Evolutionary conservation across 2,888 invertebrate genomes (phyloP).

Genomic region (Dyspetes luteomarginatus): DNA sequence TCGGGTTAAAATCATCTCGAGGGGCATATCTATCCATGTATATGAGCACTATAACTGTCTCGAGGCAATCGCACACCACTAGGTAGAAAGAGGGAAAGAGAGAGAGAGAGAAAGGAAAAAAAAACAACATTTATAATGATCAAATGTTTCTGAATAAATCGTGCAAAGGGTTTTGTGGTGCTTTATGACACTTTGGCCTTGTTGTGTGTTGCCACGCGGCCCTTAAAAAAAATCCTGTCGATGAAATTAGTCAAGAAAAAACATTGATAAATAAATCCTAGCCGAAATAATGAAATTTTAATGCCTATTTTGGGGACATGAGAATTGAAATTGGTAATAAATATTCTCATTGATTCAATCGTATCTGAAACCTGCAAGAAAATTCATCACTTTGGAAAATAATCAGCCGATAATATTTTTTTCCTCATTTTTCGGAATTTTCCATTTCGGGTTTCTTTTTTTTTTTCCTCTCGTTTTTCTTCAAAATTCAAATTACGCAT

Average conservation of each 20-base stretch:
- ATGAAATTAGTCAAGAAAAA: background rate
- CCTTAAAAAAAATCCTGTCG: background rate
- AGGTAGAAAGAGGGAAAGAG: no score
- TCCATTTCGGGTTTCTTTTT: background rate
- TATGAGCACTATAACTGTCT: slow-evolving; percentile 31
- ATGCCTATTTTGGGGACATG: background rate
- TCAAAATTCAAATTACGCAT: slow-evolving; percentile 18
- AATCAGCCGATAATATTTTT: background rate
- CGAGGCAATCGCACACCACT: slow-evolving; percentile 80
- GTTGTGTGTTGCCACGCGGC: background rate
- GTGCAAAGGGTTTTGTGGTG: slow-evolving; percentile 33
- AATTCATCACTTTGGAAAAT: slow-evolving; percentile 13
- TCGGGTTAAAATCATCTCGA: slow-evolving; percentile 41
- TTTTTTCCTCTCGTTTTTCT: background rate
- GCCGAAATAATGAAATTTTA: background rate
- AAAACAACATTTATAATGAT: slow-evolving; percentile 66
- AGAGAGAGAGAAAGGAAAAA: slow-evolving; percentile 86
- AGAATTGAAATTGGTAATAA: background rate
- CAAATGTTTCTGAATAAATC: slow-evolving; percentile 19
- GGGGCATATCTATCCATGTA: slow-evolving; percentile 38
- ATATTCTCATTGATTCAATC: slow-evolving; percentile 8
- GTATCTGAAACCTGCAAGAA: slow-evolving; percentile 26
- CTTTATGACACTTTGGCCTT: slow-evolving; percentile 20
- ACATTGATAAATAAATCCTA: background rate
- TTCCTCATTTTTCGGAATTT: background rate